A percentile compares a stretch with the other conserved stretches of the same genome.
phyloP scores from a whole-genome alignment of 2,113 vertebrate species.

The Alethe castanea region DNA sequence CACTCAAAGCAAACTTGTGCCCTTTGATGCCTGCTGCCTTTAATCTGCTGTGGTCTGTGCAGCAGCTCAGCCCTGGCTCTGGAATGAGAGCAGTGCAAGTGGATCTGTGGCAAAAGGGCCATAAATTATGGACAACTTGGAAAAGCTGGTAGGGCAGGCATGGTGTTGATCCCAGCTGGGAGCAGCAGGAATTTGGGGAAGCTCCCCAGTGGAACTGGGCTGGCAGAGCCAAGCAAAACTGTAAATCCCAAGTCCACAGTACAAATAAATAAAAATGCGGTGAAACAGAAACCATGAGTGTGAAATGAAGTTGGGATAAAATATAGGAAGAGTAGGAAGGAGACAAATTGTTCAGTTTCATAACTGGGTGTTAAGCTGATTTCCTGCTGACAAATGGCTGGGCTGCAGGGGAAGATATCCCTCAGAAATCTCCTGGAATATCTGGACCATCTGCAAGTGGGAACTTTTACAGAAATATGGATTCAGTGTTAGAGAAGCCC shows the following conservation, averaged over 20 bases:
- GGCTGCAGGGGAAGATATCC: neutral
- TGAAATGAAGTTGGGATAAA: neutral
- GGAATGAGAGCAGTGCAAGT: neutral
- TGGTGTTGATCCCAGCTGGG: neutral
- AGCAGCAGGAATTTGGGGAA: neutral
- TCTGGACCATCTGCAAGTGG: neutral
- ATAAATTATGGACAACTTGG: neutral
- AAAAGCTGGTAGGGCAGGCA: neutral
- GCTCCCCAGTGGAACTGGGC: neutral
- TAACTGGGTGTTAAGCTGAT: neutral
- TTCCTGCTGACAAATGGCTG: neutral
- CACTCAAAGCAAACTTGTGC: neutral
- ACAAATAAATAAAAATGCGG: neutral
- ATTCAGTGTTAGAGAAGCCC: neutral
- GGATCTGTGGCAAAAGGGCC: neutral
- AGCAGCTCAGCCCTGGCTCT: neutral
- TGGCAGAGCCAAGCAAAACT: neutral
- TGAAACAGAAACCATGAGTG: accelerated
- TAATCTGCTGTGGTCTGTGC: neutral
- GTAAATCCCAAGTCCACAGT: neutral
- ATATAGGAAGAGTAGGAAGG: neutral
- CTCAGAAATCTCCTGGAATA: neutral
- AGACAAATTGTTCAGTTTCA: neutral
- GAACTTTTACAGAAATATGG: neutral
- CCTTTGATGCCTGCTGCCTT: neutral